Evolutionary conservation across 2,113 vertebrate species (phyloP).

Genomic region (Clarias macrocephalus): DNA sequence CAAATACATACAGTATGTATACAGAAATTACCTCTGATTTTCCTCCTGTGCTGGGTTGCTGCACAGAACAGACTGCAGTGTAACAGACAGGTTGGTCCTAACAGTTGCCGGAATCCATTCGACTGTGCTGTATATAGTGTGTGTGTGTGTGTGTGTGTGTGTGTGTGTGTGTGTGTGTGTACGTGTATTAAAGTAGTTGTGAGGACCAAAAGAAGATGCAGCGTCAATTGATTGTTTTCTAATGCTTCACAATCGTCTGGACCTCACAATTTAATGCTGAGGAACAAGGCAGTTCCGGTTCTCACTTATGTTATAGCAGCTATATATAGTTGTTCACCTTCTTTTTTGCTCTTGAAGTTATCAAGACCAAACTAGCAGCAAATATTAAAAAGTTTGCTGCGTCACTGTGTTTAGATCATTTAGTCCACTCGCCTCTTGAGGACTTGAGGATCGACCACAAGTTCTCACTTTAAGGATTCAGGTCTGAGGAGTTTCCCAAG

Average conservation of each 20-base stretch:
- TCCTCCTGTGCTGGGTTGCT: conserved; percentile 26
- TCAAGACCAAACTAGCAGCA: neutral
- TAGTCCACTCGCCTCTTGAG: too few species aligned
- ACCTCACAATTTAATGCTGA: neutral
- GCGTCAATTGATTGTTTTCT: neutral
- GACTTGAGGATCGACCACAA: too few species aligned
- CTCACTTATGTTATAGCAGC: neutral
- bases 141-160: neutral
- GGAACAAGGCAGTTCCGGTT: neutral
- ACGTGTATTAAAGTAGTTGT: neutral
- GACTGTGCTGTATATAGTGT: neutral
- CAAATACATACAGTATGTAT: neutral
- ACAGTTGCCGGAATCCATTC: neutral
- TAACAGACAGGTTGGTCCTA: neutral
- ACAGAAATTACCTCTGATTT: neutral
- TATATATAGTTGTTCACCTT: neutral
- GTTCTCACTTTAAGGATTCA: too few species aligned
- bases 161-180: neutral
- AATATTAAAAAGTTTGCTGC: too few species aligned
- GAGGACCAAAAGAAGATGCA: neutral
- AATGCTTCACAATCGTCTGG: neutral
- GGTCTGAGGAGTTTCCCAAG: too few species aligned
- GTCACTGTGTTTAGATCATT: too few species aligned
- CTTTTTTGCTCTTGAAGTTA: too few species aligned
- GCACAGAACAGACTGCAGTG: conserved; percentile 28